Evolutionary conservation across 2,797 vertebrate genomes (phyloP).

Genomic region (Pristis pectinata): DNA sequence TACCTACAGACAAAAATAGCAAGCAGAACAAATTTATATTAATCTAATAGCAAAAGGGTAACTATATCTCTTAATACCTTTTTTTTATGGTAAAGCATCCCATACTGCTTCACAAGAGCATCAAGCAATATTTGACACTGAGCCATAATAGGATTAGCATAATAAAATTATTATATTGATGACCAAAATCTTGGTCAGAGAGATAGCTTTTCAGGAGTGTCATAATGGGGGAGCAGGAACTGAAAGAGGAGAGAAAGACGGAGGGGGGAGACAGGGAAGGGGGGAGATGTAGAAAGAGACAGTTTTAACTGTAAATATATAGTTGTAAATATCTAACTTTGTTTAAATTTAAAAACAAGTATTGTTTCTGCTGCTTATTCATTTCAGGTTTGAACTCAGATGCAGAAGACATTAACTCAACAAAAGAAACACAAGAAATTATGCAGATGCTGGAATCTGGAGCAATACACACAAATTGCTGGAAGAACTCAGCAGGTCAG

Average conservation of each 20-base stretch:
- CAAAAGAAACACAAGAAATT: no score
- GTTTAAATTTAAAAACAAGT: no score
- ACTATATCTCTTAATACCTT: not conserved
- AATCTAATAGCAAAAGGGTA: not conserved
- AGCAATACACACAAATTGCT: no score
- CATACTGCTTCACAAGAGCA: not conserved
- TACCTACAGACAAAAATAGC: slow-evolving; percentile 60
- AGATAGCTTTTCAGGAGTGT: not conserved
- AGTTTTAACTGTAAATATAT: no score
- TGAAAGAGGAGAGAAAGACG: not conserved
- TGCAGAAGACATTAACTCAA: not conserved
- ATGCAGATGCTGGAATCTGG: no score
- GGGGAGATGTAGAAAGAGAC: no score
- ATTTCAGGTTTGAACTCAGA: not conserved
- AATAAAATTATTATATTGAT: not conserved
- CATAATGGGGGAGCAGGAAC: no score
- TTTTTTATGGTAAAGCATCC: not conserved
- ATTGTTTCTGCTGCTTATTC: not conserved
- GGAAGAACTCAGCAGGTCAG: no score
- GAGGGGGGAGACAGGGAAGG: not conserved
- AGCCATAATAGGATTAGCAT: no score
- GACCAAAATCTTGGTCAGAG: not conserved
- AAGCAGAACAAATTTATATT: slow-evolving; percentile 36
- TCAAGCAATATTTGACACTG: not conserved
- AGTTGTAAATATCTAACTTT: no score